These are phyloP conservation scores for Illadopsis cleaveri DNA, from an alignment of 2,113 vertebrate species.

Conservation along the genomic window DNA sequence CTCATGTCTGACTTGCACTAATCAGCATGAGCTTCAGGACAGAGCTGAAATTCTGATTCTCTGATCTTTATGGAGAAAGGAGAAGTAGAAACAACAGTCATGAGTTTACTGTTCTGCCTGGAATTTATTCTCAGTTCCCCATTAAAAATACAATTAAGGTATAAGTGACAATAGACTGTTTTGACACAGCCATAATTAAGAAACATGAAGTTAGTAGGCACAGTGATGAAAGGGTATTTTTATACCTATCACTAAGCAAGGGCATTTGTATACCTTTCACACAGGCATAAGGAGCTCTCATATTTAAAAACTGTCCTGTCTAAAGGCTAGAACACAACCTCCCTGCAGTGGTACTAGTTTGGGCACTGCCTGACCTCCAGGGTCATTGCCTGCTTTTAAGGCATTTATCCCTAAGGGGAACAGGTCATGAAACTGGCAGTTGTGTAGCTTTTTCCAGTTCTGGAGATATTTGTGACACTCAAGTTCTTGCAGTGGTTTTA, in stretches of 20 bases:
- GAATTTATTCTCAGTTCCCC: not conserved
- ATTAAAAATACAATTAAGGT: not conserved
- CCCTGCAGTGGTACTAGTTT: not conserved
- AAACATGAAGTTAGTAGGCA: not conserved
- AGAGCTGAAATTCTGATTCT: not conserved
- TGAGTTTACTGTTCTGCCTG: not conserved
- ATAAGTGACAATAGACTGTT: not conserved
- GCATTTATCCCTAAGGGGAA: not conserved
- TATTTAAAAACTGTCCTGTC: not conserved
- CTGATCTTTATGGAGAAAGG: not conserved
- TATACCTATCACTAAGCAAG: not conserved
- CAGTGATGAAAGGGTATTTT: not conserved
- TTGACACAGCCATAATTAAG: not conserved
- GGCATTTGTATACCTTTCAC: not conserved
- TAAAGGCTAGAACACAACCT: not conserved
- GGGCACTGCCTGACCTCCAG: not conserved
- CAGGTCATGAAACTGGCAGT: accelerated
- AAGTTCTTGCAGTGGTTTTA: not conserved
- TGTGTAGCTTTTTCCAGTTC: not conserved
- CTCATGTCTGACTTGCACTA: not conserved
- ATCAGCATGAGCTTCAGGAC: not conserved
- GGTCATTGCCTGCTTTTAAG: not conserved
- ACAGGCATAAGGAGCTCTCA: not conserved
- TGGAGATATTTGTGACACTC: accelerated
- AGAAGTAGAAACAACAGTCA: not conserved